phyloP scores from a whole-genome alignment of 37 sponge, comb jelly and placozoan genomes.

The Bolinopsis microptera region DNA sequence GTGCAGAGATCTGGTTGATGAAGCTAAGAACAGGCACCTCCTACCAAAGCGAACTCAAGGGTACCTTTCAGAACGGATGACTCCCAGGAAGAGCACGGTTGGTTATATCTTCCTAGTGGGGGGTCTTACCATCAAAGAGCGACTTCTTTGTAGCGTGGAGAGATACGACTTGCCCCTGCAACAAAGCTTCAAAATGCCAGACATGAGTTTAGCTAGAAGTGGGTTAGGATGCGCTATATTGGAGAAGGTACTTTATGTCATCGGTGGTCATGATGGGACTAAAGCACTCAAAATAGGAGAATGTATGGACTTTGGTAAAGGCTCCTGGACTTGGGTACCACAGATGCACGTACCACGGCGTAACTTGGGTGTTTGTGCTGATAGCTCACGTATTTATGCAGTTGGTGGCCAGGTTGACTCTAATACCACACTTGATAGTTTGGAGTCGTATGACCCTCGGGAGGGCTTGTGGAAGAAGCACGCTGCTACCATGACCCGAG shows the following conservation, averaged over 20 bases:
- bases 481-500: background rate
- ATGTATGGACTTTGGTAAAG: slow-evolving; percentile 49
- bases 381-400: background rate
- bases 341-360: background rate
- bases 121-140: slow-evolving; percentile 29
- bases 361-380: slow-evolving; percentile 30
- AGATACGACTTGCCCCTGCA: slow-evolving; percentile 50
- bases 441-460: slow-evolving; percentile 25
- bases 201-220: slow-evolving; percentile 50
- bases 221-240: slow-evolving; percentile 14
- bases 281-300: slow-evolving; percentile 30
- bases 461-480: slow-evolving; percentile 49
- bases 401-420: slow-evolving; percentile 51
- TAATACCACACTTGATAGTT: background rate
- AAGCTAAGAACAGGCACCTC: slow-evolving; percentile 61
- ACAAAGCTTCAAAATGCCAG: slow-evolving; percentile 54
- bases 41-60: slow-evolving; percentile 41
- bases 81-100: slow-evolving; percentile 42
- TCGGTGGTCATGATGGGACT: slow-evolving; percentile 44
- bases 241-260: slow-evolving; percentile 17
- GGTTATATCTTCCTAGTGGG: slow-evolving; percentile 51
- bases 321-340: slow-evolving; percentile 28
- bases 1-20: slow-evolving; percentile 61
- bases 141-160: slow-evolving; percentile 16
- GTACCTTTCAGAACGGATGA: slow-evolving; percentile 38